Evolutionary conservation across 2,888 invertebrate genomes (phyloP).

Genomic region (Trichogramma evanescens): DNA sequence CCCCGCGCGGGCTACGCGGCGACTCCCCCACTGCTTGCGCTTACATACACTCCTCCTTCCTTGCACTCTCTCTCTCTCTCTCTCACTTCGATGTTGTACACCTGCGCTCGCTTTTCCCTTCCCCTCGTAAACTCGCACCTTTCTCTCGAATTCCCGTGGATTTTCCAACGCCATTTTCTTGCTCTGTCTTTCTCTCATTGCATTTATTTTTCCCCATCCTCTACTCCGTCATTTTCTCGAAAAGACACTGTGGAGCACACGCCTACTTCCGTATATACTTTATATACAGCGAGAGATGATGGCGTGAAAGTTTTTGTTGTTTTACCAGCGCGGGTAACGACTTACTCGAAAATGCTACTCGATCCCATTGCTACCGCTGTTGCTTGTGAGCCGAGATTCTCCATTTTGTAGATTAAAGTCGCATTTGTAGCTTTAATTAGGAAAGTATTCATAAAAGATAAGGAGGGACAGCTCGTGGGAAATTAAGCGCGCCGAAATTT

Average conservation of each 20-base stretch:
- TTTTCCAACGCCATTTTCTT: slow-evolving; percentile 8
- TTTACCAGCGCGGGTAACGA: too few relatives aligned
- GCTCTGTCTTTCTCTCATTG: not conserved
- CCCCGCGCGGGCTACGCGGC: slow-evolving; percentile 1
- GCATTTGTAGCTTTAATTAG: too few relatives aligned
- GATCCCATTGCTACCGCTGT: too few relatives aligned
- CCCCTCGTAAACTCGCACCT: slow-evolving; percentile 8
- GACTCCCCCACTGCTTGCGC: slow-evolving; percentile 10
- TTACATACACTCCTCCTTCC: not conserved
- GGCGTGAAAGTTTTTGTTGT: too few relatives aligned
- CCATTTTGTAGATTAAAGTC: too few relatives aligned
- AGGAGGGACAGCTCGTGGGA: too few relatives aligned
- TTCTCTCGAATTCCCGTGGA: not conserved
- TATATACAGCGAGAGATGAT: too few relatives aligned
- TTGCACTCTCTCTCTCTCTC: not conserved
- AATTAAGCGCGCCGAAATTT: too few relatives aligned
- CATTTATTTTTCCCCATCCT: slow-evolving; percentile 1
- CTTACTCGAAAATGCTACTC: too few relatives aligned
- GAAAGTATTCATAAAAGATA: too few relatives aligned
- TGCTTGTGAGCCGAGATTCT: too few relatives aligned
- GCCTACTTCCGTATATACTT: too few relatives aligned
- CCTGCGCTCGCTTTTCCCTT: slow-evolving; percentile 1
- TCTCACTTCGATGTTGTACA: not conserved
- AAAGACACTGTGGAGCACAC: not conserved
- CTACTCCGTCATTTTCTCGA: slow-evolving; percentile 9